These are phyloP conservation scores for Leptocoma aspasia DNA, from an alignment of 2,113 vertebrate genomes.

Conservation along the genomic window DNA sequence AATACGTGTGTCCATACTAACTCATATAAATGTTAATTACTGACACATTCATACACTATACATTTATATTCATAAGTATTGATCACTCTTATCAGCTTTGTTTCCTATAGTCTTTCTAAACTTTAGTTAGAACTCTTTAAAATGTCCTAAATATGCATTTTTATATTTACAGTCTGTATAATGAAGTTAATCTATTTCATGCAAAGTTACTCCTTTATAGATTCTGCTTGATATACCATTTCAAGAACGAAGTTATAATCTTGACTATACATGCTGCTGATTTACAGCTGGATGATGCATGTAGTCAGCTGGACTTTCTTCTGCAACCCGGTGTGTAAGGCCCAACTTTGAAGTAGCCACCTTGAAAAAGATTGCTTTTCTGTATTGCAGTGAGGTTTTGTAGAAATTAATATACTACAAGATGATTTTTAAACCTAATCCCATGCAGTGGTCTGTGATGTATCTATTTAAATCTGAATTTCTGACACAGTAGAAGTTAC, in stretches of 20 bases:
- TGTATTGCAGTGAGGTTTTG: background rate
- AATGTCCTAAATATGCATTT: background rate
- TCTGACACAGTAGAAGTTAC: background rate
- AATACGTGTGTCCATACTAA: background rate
- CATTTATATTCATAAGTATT: background rate
- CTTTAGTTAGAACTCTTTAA: background rate
- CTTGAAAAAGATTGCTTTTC: background rate
- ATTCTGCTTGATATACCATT: background rate
- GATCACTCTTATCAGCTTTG: background rate
- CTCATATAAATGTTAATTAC: background rate
- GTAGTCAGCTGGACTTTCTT: background rate
- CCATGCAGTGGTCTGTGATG: background rate
- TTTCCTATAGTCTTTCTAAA: background rate
- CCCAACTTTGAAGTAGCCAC: background rate
- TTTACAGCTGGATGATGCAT: background rate
- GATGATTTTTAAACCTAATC: background rate
- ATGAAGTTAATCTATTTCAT: background rate
- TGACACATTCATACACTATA: background rate
- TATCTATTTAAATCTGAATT: background rate
- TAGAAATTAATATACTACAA: background rate
- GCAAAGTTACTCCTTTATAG: background rate
- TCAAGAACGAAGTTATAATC: background rate
- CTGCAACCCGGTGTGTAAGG: background rate
- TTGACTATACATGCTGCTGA: background rate
- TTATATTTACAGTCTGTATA: background rate